These are phyloP conservation scores for Lota lota DNA, from an alignment of 2,113 vertebrate genomes.

Conservation along the genomic window DNA sequence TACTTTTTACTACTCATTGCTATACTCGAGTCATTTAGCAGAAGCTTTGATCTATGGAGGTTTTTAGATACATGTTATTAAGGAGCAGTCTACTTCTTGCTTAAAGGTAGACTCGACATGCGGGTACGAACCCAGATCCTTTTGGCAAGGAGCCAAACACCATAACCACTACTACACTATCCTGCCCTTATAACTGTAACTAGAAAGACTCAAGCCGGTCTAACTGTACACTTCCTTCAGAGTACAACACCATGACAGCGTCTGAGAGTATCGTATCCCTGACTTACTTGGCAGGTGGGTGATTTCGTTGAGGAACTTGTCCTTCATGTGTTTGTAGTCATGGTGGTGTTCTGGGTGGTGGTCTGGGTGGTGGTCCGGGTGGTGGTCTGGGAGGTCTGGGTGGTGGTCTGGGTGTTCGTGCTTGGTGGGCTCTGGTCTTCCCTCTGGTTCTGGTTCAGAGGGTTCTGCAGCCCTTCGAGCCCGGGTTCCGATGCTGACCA, in stretches of 20 bases:
- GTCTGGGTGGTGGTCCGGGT: not conserved
- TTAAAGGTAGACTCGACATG: too few species aligned
- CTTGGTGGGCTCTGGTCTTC: slow-evolving; percentile 41
- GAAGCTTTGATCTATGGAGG: not conserved
- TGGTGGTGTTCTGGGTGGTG: slow-evolving; percentile 29
- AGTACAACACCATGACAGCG: too few species aligned
- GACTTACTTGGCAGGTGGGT: slow-evolving; percentile 65
- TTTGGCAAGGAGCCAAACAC: too few species aligned
- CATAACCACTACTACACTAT: too few species aligned
- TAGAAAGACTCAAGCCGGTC: too few species aligned
- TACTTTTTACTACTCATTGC: not conserved
- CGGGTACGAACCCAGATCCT: too few species aligned
- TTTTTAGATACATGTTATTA: not conserved
- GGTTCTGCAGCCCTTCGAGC: slow-evolving; percentile 58
- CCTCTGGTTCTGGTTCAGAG: slow-evolving; percentile 59
- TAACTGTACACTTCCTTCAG: too few species aligned
- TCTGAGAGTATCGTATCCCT: too few species aligned
- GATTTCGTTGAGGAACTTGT: slow-evolving; percentile 78
- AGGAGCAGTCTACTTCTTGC: not conserved
- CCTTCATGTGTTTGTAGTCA: slow-evolving; percentile 75
- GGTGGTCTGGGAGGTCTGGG: slow-evolving; percentile 7
- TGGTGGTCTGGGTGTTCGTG: slow-evolving; percentile 52
- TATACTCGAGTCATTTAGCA: not conserved
- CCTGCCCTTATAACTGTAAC: too few species aligned
- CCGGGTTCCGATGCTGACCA: slow-evolving; percentile 42